Percentiles rank a stretch among this genome's conserved stretches.
These are phyloP conservation scores for Catocala nupta DNA, from an alignment of 2,888 invertebrate species.

Conservation along the genomic window DNA sequence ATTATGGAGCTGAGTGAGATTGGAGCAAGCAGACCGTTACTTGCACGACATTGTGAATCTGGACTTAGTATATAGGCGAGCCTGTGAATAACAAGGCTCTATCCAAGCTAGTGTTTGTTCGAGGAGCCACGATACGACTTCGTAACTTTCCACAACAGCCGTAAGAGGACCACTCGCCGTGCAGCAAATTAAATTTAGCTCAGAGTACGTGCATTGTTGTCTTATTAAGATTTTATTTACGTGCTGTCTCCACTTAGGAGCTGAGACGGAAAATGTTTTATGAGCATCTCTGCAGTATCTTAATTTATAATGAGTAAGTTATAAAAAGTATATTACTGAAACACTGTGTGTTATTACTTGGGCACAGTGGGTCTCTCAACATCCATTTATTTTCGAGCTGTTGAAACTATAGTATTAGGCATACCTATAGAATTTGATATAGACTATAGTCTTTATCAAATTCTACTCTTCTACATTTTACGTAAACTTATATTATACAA, in stretches of 20 bases:
- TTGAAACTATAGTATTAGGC: no score
- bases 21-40: background rate
- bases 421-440: no score
- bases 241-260: slow-evolving; percentile 10
- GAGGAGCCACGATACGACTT: slow-evolving; percentile 30
- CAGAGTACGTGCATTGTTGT: slow-evolving; percentile 58
- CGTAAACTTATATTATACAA: no score
- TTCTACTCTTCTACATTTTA: no score
- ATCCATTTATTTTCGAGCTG: no score
- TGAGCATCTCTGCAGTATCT: background rate
- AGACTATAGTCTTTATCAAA: no score
- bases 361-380: no score
- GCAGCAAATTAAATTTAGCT: slow-evolving; percentile 69
- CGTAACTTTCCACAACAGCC: slow-evolving; percentile 34
- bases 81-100: slow-evolving; percentile 22
- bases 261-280: slow-evolving; percentile 8
- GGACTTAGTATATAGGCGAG: slow-evolving; percentile 1
- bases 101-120: slow-evolving; percentile 25
- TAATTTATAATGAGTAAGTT: no score
- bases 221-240: slow-evolving; percentile 52
- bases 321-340: no score
- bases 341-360: no score
- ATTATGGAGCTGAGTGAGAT: background rate
- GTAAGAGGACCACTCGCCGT: slow-evolving; percentile 59
- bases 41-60: background rate